phyloP scores from a whole-genome alignment of 1,140 invertebrate species.

The Varroa destructor region DNA sequence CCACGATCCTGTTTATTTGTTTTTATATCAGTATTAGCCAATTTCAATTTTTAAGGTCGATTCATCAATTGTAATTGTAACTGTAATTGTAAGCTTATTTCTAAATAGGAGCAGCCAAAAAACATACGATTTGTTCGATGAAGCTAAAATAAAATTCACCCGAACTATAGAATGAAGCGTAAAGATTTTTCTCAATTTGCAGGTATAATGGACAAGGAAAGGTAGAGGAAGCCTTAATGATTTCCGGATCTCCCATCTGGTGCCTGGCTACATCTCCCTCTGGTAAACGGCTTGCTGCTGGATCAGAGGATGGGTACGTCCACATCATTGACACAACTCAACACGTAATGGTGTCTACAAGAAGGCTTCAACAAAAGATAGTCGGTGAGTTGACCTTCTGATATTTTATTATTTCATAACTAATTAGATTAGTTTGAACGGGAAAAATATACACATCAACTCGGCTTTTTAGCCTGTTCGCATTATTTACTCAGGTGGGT shows the following conservation, averaged over 20 bases:
- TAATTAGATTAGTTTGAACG: no score
- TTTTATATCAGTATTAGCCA: no score
- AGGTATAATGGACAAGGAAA: neutral
- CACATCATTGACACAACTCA: conserved; percentile 15
- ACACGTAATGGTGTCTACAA: neutral
- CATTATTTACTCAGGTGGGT: neutral
- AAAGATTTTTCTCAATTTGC: neutral
- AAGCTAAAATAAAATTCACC: no score
- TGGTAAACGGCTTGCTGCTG: neutral
- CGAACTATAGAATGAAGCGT: no score
- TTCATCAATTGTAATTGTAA: no score
- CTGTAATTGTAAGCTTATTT: no score
- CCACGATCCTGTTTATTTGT: no score
- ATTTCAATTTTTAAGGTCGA: no score
- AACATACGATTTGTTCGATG: no score
- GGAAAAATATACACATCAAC: neutral
- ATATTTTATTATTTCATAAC: no score
- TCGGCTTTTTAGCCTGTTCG: neutral
- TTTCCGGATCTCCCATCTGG: conserved; percentile 21
- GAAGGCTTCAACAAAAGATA: conserved; percentile 9
- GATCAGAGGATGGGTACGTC: conserved; percentile 16
- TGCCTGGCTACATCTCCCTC: neutral
- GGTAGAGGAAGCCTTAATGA: neutral
- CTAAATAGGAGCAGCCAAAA: no score
- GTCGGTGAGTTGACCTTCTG: neutral